Evolutionary conservation across 2,888 invertebrate genomes (phyloP), one percentile per base, ranked within the genome.

Genomic region (Folsomia candida): DNA sequence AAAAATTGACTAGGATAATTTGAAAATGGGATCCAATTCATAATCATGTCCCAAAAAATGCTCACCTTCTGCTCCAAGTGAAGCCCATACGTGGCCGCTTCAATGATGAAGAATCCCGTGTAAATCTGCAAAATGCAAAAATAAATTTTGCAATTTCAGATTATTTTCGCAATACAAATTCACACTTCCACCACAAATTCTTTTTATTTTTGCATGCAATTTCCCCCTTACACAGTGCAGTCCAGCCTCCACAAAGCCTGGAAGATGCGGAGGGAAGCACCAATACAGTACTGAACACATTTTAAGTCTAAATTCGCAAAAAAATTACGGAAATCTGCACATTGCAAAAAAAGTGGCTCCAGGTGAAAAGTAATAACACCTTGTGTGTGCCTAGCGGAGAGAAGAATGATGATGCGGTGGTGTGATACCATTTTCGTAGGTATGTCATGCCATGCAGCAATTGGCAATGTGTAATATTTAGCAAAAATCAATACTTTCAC

Each of bases 41-140:
- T n/a, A n/a, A n/a, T n/a, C n/a, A n/a, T n/a, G n/a, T n/a, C n/a
- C n/a, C n/a, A n/a, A 27, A n/a, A 67, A 27, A 27, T 2, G 20
- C 18, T 22, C 2, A 71, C 71, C 68, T 71, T 71, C 25, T 71
- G 71, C 26, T 71, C 71, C n/a, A 71, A 47, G 37, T 65, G 68
- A 71, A 71, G 68, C 60, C 71, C 71, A 66, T 68, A 71, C 0
- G 71, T 71, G 18, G 68, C 68, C 11, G 71, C 71, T 68, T 71
- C 71, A 37, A 71, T 71, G 1, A 71, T 65, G 26, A 71, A 71
- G 29, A 71, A 71, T 26, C 71, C 71, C 9, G 71, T 71, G 57
- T 71, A 71, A 14, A 71, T 9, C 71, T 71, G 59, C 20, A 25
- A 61, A 2, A 51, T 20, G 54, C 18, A n/a, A n/a, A n/a, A n/a